Percentiles rank a stretch among this genome's conserved stretches.
These are phyloP conservation scores for Thunnus maccoyii DNA, from an alignment of 2,113 vertebrate species.

Conservation along the genomic window DNA sequence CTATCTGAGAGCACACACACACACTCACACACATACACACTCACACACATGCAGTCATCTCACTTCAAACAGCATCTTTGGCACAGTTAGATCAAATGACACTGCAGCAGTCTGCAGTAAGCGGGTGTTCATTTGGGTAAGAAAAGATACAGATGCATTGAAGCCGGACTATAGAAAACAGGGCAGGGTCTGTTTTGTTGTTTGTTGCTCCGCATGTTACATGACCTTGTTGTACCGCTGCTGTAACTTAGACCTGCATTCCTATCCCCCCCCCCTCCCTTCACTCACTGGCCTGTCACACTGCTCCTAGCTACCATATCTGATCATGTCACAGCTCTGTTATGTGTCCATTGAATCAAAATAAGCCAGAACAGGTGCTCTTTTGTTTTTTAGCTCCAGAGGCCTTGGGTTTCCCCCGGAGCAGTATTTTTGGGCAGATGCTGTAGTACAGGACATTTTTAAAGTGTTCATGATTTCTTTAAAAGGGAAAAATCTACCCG, in stretches of 20 bases:
- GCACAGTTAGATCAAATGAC: conserved; percentile 42
- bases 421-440: conserved; percentile 32
- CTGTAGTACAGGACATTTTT: background rate
- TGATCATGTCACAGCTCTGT: conserved; percentile 61
- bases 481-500: conserved; percentile 32
- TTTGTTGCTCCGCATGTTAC: conserved; percentile 18
- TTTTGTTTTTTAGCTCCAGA: conserved; percentile 60
- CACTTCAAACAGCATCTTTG: conserved; percentile 52
- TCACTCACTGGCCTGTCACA: conserved; percentile 38
- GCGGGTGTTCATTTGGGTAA: background rate
- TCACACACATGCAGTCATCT: conserved; percentile 11
- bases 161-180: conserved; percentile 7
- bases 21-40: conserved; percentile 27
- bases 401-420: conserved; percentile 27
- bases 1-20: conserved; percentile 19
- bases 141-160: conserved; percentile 28
- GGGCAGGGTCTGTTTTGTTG: conserved; percentile 21
- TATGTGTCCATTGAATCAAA: conserved; percentile 57
- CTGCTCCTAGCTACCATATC: conserved; percentile 27
- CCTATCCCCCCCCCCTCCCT: conserved; percentile 3
- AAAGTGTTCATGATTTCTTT: conserved; percentile 38
- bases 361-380: conserved; percentile 69
- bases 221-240: conserved; percentile 39
- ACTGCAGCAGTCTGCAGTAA: conserved; percentile 25
- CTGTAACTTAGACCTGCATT: conserved; percentile 50